Conservation (phyloP, 2,797 vertebrate genomes). For the Falco berigora region DNA sequence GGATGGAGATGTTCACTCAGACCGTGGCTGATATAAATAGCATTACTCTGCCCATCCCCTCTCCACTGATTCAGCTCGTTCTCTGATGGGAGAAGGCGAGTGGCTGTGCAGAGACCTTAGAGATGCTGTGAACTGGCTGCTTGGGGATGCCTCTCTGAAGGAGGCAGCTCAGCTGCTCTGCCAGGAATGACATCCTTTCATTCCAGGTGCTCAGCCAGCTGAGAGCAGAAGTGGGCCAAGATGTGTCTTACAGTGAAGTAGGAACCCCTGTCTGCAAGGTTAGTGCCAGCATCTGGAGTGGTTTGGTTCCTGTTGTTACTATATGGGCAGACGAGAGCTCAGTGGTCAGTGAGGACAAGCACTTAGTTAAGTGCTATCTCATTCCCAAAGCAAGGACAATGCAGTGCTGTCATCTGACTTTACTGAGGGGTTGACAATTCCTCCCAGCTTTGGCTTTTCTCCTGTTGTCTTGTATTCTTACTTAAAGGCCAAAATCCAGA, state of each 20-base stretch:
- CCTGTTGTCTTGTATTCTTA: background rate
- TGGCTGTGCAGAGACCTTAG: background rate
- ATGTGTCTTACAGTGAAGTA: background rate
- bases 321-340: background rate
- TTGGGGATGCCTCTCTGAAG: background rate
- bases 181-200: background rate
- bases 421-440: background rate
- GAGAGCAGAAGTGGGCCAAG: background rate
- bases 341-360: background rate
- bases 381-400: background rate
- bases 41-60: background rate
- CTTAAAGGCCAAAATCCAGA: background rate
- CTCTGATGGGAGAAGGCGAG: background rate
- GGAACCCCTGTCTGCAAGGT: background rate
- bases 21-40: background rate
- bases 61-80: background rate
- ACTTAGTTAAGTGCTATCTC: background rate
- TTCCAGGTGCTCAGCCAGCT: background rate
- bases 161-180: background rate
- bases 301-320: background rate
- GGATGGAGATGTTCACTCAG: background rate
- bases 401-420: background rate
- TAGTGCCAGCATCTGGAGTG: background rate
- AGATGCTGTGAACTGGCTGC: background rate
- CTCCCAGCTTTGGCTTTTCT: background rate